Percentiles rank a stretch among this genome's conserved stretches.
Conservation (phyloP, 1,140 invertebrate species). For the Ostrea edulis region DNA sequence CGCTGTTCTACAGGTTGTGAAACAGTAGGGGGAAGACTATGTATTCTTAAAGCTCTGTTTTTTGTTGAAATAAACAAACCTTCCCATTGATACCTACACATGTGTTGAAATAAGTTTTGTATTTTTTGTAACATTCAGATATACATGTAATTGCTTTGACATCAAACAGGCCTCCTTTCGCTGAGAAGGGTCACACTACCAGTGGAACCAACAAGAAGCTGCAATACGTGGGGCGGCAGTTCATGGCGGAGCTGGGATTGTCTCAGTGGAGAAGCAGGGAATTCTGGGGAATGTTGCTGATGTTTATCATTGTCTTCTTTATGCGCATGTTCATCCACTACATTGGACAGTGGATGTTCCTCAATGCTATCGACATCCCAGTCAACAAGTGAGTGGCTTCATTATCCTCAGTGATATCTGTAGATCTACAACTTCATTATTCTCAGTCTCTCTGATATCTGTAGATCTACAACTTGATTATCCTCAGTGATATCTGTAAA, state of each 20-base stretch:
- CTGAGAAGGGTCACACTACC: slow-evolving; percentile 67
- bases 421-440: neutral
- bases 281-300: slow-evolving; percentile 77
- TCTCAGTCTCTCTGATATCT: neutral
- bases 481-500: neutral
- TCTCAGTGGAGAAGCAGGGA: slow-evolving; percentile 76
- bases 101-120: neutral
- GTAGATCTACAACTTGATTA: neutral
- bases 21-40: neutral
- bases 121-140: neutral
- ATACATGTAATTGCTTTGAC: neutral
- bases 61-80: neutral
- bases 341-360: slow-evolving; percentile 74
- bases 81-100: neutral
- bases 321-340: slow-evolving; percentile 74
- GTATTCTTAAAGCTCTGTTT: neutral
- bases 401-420: neutral
- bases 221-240: slow-evolving; percentile 73
- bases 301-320: slow-evolving; percentile 74
- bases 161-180: slow-evolving; percentile 67
- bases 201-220: slow-evolving; percentile 68
- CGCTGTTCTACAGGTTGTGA: neutral
- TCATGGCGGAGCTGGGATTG: slow-evolving; percentile 75
- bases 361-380: slow-evolving; percentile 73
- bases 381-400: slow-evolving; percentile 75